Evolutionary conservation across 2,797 vertebrate species (phyloP).

Genomic region (Selene dorsalis): DNA sequence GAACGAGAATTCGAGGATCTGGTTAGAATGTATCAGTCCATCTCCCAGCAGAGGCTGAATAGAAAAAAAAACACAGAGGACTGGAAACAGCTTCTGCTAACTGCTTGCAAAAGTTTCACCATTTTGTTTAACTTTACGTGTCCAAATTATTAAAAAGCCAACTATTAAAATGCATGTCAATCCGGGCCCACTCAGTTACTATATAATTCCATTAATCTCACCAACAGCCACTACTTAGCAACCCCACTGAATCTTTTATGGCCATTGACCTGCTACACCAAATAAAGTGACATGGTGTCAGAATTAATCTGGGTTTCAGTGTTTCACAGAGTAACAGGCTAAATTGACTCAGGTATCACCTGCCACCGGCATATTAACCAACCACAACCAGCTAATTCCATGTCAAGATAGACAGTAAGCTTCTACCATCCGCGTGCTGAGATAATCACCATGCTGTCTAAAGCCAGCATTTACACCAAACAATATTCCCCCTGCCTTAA

Average conservation of each 20-base stretch:
- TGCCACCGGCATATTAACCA: not conserved
- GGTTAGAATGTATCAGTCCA: conserved; percentile 1
- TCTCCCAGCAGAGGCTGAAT: not conserved
- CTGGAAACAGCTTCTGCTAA: not conserved
- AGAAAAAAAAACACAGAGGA: not conserved
- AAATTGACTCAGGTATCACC: not conserved
- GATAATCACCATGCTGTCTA: not conserved
- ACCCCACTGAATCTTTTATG: not conserved
- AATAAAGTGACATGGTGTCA: not conserved
- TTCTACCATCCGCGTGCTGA: not conserved
- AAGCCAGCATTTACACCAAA: not conserved
- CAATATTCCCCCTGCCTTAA: not conserved
- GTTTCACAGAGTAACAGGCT: not conserved
- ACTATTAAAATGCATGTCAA: not conserved
- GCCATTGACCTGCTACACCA: not conserved
- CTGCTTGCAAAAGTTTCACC: not conserved
- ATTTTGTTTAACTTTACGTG: not conserved
- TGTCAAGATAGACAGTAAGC: not conserved
- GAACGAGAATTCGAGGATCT: not conserved
- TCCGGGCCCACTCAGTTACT: not conserved
- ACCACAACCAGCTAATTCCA: not conserved
- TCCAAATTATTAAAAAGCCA: not conserved
- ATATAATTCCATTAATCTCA: conserved; percentile 1
- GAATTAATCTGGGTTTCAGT: not conserved
- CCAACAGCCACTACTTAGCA: not conserved